Evolutionary conservation across 2,113 vertebrate species (phyloP).

Genomic region (Dendrocopos noguchii): DNA sequence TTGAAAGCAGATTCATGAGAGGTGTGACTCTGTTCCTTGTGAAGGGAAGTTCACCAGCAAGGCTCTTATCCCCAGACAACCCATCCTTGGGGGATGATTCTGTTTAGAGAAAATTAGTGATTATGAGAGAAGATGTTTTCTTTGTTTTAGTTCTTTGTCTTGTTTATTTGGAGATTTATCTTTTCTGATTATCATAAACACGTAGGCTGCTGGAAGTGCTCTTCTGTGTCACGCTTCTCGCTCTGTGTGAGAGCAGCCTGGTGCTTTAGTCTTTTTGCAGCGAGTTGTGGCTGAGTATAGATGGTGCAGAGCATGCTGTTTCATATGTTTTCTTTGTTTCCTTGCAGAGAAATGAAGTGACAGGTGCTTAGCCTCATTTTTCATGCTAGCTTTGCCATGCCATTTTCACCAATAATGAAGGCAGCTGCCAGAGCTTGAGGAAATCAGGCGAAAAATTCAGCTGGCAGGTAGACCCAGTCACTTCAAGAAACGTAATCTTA

Average conservation of each 20-base stretch:
- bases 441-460: conserved; percentile 73
- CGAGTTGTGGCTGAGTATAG: conserved; percentile 40
- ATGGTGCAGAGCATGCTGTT: conserved; percentile 24
- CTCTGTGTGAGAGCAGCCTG: neutral
- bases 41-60: neutral
- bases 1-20: neutral
- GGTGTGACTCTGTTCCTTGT: neutral
- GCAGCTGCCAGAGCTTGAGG: conserved; percentile 67
- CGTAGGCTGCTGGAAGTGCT: neutral
- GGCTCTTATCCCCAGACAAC: neutral
- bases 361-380: conserved; percentile 72
- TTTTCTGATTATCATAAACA: conserved; percentile 42
- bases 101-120: neutral
- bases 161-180: neutral
- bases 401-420: conserved; percentile 70
- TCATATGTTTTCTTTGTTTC: conserved; percentile 64
- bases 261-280: conserved; percentile 28
- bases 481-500: conserved; percentile 73
- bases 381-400: conserved; percentile 69
- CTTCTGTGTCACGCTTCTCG: conserved; percentile 19
- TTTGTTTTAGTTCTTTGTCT: neutral
- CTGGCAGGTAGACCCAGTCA: conserved; percentile 72
- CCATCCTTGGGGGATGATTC: neutral
- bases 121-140: accelerated
- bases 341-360: conserved; percentile 67